These are phyloP conservation scores for Hecatera dysodea DNA, from an alignment of 2,888 invertebrate genomes.

Conservation along the genomic window DNA sequence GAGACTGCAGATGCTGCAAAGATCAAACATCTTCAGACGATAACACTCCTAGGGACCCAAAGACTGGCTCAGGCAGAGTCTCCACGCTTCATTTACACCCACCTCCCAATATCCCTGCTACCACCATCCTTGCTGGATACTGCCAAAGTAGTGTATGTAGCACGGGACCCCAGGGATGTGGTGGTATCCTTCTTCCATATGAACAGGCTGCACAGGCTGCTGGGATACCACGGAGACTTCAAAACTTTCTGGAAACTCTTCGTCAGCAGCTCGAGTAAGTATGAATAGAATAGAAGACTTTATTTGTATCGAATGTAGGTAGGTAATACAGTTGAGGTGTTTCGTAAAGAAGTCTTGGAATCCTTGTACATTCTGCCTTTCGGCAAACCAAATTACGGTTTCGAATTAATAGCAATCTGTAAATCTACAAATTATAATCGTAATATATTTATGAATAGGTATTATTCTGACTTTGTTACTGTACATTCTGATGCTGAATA, in stretches of 20 bases:
- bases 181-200: constrained; percentile 94
- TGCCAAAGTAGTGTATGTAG: constrained; percentile 93
- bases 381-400: too few relatives aligned
- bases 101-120: constrained; percentile 93
- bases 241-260: constrained; percentile 92
- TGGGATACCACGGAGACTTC: constrained; percentile 91
- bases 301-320: too few relatives aligned
- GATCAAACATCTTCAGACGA: constrained; percentile 71
- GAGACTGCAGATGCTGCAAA: constrained; percentile 63
- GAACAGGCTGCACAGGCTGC: constrained; percentile 90
- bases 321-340: too few relatives aligned
- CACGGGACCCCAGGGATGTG: constrained; percentile 95
- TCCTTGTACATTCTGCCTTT: too few relatives aligned
- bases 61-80: constrained; percentile 39
- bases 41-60: constrained; percentile 38
- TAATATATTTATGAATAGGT: constrained; percentile 3
- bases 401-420: constrained; percentile 33
- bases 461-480: background rate
- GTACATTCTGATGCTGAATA: background rate
- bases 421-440: constrained; percentile 1
- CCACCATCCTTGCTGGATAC: constrained; percentile 89
- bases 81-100: constrained; percentile 84
- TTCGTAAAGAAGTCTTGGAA: too few relatives aligned
- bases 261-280: constrained; percentile 90
- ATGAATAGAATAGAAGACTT: too few relatives aligned